phyloP scores from a whole-genome alignment of 2,888 invertebrate species.

The Lasioglossum calceatum region DNA sequence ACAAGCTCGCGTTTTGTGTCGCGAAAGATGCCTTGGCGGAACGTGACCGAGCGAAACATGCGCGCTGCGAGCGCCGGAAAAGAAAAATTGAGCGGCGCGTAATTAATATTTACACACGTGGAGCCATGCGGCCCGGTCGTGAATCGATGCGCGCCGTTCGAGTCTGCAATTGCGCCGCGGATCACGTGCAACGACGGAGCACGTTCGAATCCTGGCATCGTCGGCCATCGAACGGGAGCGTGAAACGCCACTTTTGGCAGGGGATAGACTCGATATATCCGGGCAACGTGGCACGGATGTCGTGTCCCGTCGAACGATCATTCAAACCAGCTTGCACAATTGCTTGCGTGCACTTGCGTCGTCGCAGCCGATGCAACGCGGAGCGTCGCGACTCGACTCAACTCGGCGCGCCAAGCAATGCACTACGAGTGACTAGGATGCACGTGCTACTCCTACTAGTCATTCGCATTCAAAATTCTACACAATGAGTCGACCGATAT shows the following conservation, averaged over 20 bases:
- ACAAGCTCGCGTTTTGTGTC: not conserved
- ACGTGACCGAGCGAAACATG: not conserved
- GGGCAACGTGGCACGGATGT: constrained; percentile 48
- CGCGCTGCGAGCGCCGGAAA: not conserved
- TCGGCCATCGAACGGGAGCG: constrained; percentile 32
- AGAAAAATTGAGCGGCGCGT: not conserved
- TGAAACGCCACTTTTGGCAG: constrained; percentile 61
- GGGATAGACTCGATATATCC: constrained; percentile 17
- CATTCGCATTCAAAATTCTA: no score
- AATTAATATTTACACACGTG: constrained; percentile 2
- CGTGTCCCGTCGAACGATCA: constrained; percentile 31
- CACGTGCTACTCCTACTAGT: no score
- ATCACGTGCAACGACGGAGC: constrained; percentile 59
- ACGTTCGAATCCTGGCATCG: constrained; percentile 49
- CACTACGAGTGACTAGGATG: no score
- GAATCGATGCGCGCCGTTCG: constrained; percentile 22
- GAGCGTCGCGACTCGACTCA: not conserved
- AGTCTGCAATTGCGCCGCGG: constrained; percentile 45
- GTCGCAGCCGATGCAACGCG: not conserved
- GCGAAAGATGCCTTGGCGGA: not conserved
- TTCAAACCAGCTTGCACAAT: constrained; percentile 43
- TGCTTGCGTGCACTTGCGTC: constrained; percentile 36
- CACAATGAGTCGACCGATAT: no score
- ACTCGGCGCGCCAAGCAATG: not conserved
- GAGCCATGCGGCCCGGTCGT: not conserved